Base-by-base conservation (phyloP, 2,888 invertebrate genomes). In the Pterobdella sp. region DNA sequence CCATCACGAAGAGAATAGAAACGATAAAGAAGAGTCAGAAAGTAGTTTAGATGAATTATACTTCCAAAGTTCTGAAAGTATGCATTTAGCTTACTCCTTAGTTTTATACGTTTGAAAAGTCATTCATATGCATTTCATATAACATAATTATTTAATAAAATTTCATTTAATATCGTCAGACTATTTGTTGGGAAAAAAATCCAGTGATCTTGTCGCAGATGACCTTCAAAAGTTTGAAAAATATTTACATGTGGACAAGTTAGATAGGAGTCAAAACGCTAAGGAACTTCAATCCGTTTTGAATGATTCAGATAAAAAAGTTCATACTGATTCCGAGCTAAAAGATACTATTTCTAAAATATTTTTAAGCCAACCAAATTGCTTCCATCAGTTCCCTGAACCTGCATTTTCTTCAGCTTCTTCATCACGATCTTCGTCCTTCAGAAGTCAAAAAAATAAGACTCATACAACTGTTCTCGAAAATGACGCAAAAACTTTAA, bases 1-100 rank as follows among this genome's bases (percentile, higher is more conserved):
- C 26, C n/a, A 3, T 56, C n/a, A 22, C 26, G 60, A 56, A 26
- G 60, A 56, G 18, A 26, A 18, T 56, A 26, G 14, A 26, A 26
- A n/a, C 26, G 60, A 56, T 56, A 26, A 56, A 26, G 7, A 18
- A 26, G n/a, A 56, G n/a, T n/a, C n/a, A 14, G 60, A n/a, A 14
- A 3, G 60, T 26, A 56, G n/a, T 22, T 7, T 56, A 26, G 60
- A 56, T 22, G n/a, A 56, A 4, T 4, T 26, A 22, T 56, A 56
- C 60, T 56, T 56, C 60, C 60, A 56, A 26, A 56, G 60, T 22
- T 56, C 60, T 22, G n/a, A n/a, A n/a, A n/a, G n/a, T n/a, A n/a
- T n/a, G n/a, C n/a, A n/a, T n/a, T n/a, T n/a, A n/a, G n/a, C n/a
- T n/a, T n/a, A n/a, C n/a, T n/a, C n/a, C n/a, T n/a, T n/a, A n/a